Conservation (phyloP, 2,113 vertebrate species). For the Mastomys natalensis region DNA sequence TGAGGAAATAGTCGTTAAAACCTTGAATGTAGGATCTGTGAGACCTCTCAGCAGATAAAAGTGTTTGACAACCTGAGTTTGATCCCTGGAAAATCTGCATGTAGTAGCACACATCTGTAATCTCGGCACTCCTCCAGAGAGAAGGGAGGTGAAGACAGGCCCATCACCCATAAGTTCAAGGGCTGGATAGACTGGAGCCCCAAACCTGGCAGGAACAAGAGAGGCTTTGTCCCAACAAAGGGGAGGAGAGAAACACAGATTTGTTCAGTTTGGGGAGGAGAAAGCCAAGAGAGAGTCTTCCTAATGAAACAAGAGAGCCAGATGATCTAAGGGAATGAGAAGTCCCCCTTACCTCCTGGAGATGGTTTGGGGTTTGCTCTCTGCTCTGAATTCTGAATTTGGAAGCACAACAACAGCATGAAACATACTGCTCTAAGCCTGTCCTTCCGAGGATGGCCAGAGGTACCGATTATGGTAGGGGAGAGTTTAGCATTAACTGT, state of each 20-base stretch:
- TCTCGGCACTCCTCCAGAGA: not conserved
- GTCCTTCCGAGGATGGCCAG: not conserved
- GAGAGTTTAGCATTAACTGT: not conserved
- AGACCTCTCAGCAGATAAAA: not conserved
- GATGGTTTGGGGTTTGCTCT: not conserved
- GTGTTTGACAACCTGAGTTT: no score
- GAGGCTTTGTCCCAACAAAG: accelerated
- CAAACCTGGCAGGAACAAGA: not conserved
- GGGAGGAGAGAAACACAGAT: not conserved
- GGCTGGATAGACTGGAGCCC: not conserved
- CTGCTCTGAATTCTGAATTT: not conserved
- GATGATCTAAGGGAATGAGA: not conserved
- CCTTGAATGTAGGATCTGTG: not conserved
- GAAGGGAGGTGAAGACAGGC: not conserved
- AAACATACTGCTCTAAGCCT: not conserved
- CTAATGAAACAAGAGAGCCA: not conserved
- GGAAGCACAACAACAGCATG: not conserved
- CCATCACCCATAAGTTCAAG: no score
- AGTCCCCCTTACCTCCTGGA: not conserved
- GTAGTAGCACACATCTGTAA: no score
- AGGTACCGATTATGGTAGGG: not conserved
- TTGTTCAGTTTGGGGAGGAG: not conserved
- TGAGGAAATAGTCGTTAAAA: not conserved
- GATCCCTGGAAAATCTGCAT: not conserved
- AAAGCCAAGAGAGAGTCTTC: not conserved